Conservation (phyloP, 2,113 vertebrate genomes). For the Passer montanus region DNA sequence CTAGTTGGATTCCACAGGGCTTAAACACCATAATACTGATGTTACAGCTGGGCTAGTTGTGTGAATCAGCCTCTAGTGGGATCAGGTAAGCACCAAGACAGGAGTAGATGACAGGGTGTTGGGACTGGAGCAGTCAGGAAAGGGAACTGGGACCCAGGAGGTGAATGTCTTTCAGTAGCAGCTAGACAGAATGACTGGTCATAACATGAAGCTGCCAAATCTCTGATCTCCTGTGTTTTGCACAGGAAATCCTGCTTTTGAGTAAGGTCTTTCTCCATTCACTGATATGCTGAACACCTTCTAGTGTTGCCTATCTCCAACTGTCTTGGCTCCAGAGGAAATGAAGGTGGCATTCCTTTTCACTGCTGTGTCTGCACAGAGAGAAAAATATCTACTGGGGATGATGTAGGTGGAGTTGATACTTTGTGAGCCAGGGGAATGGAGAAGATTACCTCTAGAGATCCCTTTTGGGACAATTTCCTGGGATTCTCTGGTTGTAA, state of each 20-base stretch:
- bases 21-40: neutral
- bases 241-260: neutral
- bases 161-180: neutral
- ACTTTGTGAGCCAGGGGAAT: neutral
- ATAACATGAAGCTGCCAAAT: neutral
- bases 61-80: neutral
- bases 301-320: neutral
- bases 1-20: neutral
- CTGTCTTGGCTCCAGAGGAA: neutral
- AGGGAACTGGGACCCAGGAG: neutral
- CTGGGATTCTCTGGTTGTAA: neutral
- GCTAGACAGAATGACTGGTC: neutral
- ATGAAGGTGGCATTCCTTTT: neutral
- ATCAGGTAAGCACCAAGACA: neutral
- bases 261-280: neutral
- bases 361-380: neutral
- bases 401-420: neutral
- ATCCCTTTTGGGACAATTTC: neutral
- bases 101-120: neutral
- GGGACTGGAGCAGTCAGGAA: neutral
- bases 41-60: neutral
- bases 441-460: neutral
- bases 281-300: neutral
- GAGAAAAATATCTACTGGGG: neutral
- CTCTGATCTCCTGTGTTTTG: neutral